Evolutionary conservation across 2,113 vertebrate genomes (phyloP).

Genomic region (Sakesphorus luctuosus): DNA sequence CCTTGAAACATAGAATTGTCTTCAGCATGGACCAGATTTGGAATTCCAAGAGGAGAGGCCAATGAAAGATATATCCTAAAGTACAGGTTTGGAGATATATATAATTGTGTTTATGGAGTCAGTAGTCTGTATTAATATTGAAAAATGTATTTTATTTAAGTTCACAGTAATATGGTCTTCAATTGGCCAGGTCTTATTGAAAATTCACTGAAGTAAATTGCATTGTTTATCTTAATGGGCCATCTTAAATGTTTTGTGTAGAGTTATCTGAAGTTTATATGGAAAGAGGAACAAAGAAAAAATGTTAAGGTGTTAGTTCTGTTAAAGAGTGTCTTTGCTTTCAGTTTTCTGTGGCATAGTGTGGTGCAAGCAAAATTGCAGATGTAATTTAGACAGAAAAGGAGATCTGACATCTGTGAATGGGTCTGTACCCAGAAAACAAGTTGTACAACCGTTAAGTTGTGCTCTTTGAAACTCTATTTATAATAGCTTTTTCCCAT

Average conservation of each 20-base stretch:
- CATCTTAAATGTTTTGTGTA: not conserved
- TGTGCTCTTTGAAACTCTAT: not conserved
- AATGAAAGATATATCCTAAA: not conserved
- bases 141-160: not conserved
- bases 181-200: not conserved
- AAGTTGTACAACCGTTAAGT: not conserved
- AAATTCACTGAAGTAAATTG: not conserved
- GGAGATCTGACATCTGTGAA: not conserved
- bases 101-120: not conserved
- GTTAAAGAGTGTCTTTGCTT: not conserved
- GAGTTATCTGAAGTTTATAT: not conserved
- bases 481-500: not conserved
- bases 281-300: not conserved
- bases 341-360: not conserved
- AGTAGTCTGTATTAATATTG: not conserved
- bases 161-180: not conserved
- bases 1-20: not conserved
- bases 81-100: accelerated
- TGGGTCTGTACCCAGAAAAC: not conserved
- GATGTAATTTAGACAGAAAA: not conserved
- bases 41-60: not conserved
- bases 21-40: not conserved
- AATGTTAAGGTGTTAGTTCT: not conserved
- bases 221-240: not conserved
- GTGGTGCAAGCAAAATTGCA: not conserved